Base-by-base conservation (phyloP, 2,888 invertebrate genomes). In the Drosophila nr. perissopoda region DNA sequence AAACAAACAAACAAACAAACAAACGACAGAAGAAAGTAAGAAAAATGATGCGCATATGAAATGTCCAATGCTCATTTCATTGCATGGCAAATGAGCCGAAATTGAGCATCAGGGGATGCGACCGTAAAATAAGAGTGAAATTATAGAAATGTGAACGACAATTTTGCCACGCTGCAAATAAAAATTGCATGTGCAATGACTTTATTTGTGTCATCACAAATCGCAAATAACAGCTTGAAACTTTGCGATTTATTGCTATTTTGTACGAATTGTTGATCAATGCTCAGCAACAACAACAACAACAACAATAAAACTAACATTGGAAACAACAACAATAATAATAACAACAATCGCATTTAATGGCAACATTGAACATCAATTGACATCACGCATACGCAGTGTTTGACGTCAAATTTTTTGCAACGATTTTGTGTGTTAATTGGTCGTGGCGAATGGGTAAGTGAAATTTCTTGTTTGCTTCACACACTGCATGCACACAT, bases 371-470 rank as follows among this genome's bases (percentile, higher is more conserved):
- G 36, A 62, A 75, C 57, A 70, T 57, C 64, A 64, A 67, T 67
- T 62, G 66, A 66, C 59, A 77, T 78, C 79, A 76, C 79, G 79
- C 73, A 79, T 79, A 64, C 78, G 78, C 76, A 61, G 65, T 69
- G 66, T 72, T 60, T 34, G 65, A 66, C 72, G 63, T 70, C 67
- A 38, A 54, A 59, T 27, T 56, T 56, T 18, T 36, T 53, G 49
- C 53, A 56, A 48, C 48, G 42, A 64, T 54, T 79, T 67, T 67
- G 57, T 60, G 76, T 76, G 76, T 79, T 79, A 79, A 79, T 79
- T 79, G 79, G 64, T 75, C 67, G 72, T 68, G 56, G 40, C 72
- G 48, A 70, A 72, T 71, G 59, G 71, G 72, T 72, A 72, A 72
- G 72, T 72, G 71, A 71, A 72, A 62, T 69, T 71, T 61, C 62